Base-by-base conservation (phyloP, 2,113 vertebrate species). In the Hypomesus transpacificus region DNA sequence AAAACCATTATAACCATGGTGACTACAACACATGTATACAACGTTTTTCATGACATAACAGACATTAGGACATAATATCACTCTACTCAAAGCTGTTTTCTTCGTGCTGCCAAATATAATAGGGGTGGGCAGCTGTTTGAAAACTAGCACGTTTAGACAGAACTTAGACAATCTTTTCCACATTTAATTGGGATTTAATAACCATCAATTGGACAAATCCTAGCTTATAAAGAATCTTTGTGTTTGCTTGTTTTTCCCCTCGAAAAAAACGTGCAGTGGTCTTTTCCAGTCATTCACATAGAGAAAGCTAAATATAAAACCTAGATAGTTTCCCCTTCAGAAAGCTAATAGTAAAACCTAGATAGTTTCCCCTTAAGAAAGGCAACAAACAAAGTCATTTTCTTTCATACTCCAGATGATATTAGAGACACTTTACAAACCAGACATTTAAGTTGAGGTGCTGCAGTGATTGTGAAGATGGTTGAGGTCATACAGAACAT, bases 221-320 rank as follows among this genome's bases (percentile, higher is more conserved):
- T 84, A 87, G 84, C 83, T 87, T 88, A 88, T 87, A 53, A 24
- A 60, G 74, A 77, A 82, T 85, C 83, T 31, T 68, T 59, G 62
- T 73, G 67, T 39, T 75, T 79, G 60, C 3, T 69, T 81, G 70
- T 58, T 77, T 77, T 70, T 72, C 76, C 65, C 75, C 62, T 5
- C 0, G 6, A 34, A 59, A 76, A 63, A 67, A 75, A 85, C n/a
- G 80, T 76, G 62, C 86, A 88, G 91, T 91, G 89, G 89, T 89
- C 88, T 87, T 84, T 86, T 89, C 87, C 85, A 89, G 89, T 89
- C 88, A 77, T 80, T 82, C 78, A 87, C 87, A 75, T 78, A 56
- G 70, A 75, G 72, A 70, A 80, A 77, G 62, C 66, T 50, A 22
- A 46, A 9, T 57, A 20, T 46, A 73, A 71, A 54, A 16, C 7